Base-by-base conservation (phyloP, 2,113 vertebrate genomes). In the Mystacornis crossleyi region DNA sequence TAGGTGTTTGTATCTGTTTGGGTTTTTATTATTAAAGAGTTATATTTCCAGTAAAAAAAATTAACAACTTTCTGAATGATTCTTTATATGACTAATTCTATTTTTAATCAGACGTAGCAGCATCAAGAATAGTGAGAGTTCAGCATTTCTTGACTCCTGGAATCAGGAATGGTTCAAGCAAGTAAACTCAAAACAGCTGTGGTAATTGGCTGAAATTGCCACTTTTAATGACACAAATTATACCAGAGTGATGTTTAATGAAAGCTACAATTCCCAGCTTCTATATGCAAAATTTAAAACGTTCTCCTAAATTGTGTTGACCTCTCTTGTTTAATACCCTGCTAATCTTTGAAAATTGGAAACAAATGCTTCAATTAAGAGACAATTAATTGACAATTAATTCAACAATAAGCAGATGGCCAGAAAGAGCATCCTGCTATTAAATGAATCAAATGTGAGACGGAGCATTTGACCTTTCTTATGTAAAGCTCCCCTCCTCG, bases 171-270 rank as follows among this genome's bases (percentile, higher is more conserved):
- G 20, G 19, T 75, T 96, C 86, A 97, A 95, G 95, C 94, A 96
- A 93, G 91, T 93, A 93, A 96, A 97, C 82, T 72, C 92, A 81
- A 96, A 97, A 95, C 90, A 96, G 92, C 97, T 97, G 93, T 66
- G 90, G 94, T 96, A 97, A 97, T 97, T 95, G 93, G 83, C 92
- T 96, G 94, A 97, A 97, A 97, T 96, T 97, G 83, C 96, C 96
- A 97, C 96, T 96, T 97, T 97, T 97, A 97, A 96, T 97, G 95
- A 96, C 87, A 94, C 95, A 97, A 97, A 97, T 97, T 94, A 97
- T 82, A 95, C 79, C 87, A 70, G 91, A 95, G 86, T 95, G 96
- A 96, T 90, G 92, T 95, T 94, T 97, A 97, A 97, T 97, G 96
- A 96, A 96, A 97, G 88, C 89, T 90, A 66, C 96, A 97, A 97